These are phyloP conservation scores for Aphis gossypii DNA, from an alignment of 1,140 invertebrate genomes.

Conservation along the genomic window DNA sequence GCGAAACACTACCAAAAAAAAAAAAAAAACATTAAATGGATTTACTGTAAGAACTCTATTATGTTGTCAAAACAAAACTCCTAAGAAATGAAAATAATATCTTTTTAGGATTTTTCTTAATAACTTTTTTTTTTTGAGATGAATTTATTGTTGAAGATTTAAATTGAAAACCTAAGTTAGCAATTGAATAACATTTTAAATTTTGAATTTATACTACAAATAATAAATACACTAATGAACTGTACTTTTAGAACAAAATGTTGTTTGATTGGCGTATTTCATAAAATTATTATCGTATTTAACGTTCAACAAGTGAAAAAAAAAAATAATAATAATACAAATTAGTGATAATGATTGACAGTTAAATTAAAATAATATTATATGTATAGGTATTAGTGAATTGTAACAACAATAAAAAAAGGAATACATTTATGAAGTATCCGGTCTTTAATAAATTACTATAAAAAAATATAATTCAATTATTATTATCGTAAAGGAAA, in stretches of 20 bases:
- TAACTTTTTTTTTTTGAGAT: background rate
- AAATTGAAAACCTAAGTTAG: background rate
- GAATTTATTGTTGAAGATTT: background rate
- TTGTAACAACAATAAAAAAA: background rate
- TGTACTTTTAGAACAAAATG: background rate
- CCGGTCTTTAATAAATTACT: background rate
- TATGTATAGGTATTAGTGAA: background rate
- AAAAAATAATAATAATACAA: background rate
- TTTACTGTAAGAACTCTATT: background rate
- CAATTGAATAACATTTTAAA: background rate
- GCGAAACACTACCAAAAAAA: background rate
- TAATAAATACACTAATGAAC: background rate
- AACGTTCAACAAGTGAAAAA: background rate
- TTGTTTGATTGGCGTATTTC: background rate
- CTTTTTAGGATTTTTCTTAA: background rate
- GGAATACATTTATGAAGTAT: background rate
- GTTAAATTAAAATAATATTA: background rate
- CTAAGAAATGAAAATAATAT: conserved; percentile 8
- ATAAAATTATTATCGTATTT: background rate
- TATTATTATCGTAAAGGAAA: background rate
- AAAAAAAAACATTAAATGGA: conserved; percentile 11
- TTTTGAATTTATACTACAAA: background rate
- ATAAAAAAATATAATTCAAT: background rate
- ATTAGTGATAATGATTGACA: background rate
- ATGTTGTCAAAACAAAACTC: conserved; percentile 19